Evolutionary conservation across 2,888 invertebrate species (phyloP).

Genomic region (Oligia latruncula): DNA sequence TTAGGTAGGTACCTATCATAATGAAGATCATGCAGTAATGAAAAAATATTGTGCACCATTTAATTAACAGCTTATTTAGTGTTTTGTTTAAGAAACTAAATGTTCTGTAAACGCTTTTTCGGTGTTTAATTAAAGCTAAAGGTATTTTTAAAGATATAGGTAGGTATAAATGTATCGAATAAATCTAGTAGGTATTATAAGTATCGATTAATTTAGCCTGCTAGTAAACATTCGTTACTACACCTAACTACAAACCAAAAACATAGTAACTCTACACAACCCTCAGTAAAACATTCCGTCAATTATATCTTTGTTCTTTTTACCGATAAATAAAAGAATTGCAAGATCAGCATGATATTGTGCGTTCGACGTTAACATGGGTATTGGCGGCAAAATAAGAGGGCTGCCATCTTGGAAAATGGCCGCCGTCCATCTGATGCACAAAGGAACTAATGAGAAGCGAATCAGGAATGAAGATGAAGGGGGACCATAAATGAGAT

Average conservation of each 20-base stretch:
- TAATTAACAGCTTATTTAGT: background rate
- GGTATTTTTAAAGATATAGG: background rate
- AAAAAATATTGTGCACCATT: background rate
- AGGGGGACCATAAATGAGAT: slow-evolving; percentile 33
- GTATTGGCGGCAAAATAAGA: slow-evolving; percentile 61
- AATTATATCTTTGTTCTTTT: slow-evolving; percentile 62
- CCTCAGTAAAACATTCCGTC: slow-evolving; percentile 39
- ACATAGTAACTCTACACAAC: slow-evolving; percentile 5
- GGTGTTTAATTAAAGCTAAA: background rate
- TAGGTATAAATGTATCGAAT: background rate
- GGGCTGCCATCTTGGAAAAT: slow-evolving; percentile 69
- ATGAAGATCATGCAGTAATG: background rate
- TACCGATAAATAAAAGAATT: slow-evolving; percentile 61
- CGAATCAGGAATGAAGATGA: slow-evolving; percentile 58
- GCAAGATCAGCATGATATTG: slow-evolving; percentile 59
- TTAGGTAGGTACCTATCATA: background rate
- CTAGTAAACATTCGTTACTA: background rate
- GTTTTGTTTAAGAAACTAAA: background rate
- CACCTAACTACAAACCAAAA: background rate
- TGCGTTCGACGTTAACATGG: slow-evolving; percentile 64
- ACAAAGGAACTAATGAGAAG: slow-evolving; percentile 73
- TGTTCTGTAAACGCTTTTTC: background rate
- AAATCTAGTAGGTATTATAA: background rate
- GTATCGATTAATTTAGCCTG: background rate
- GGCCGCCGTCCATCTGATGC: slow-evolving; percentile 62